These are phyloP conservation scores for Tetrax tetrax DNA, from an alignment of 2,113 vertebrate genomes.

Conservation along the genomic window DNA sequence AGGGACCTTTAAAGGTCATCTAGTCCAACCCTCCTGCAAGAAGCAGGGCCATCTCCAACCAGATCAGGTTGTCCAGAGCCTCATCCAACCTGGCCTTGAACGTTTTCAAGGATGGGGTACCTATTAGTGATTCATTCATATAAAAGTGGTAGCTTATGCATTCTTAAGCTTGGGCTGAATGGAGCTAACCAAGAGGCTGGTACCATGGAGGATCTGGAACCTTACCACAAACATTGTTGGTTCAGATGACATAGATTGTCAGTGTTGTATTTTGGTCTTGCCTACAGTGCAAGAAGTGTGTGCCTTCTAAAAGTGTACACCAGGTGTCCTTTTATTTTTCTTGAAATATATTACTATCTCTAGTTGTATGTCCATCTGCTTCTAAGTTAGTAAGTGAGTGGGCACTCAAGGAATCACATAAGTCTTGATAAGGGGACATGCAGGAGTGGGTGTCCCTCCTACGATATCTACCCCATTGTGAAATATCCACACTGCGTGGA, in stretches of 20 bases:
- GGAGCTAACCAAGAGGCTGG: background rate
- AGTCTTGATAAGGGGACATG: background rate
- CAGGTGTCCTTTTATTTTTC: background rate
- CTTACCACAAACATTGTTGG: background rate
- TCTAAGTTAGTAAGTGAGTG: background rate
- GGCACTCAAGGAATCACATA: background rate
- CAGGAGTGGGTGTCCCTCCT: background rate
- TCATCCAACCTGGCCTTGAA: no score
- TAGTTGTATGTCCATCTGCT: background rate
- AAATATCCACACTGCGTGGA: background rate
- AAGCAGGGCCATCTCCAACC: no score
- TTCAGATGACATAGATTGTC: background rate
- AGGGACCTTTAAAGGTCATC: no score
- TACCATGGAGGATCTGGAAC: background rate
- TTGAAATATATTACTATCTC: background rate
- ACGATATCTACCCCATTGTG: background rate
- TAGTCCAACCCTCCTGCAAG: no score
- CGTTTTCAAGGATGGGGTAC: no score
- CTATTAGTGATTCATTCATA: background rate
- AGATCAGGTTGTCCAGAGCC: no score
- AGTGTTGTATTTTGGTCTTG: background rate
- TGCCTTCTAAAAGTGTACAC: background rate
- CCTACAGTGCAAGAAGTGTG: background rate
- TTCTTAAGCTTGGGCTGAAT: background rate
- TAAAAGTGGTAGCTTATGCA: background rate